phyloP scores from a whole-genome alignment of 2,113 vertebrate species.

The Camelus bactrianus region DNA sequence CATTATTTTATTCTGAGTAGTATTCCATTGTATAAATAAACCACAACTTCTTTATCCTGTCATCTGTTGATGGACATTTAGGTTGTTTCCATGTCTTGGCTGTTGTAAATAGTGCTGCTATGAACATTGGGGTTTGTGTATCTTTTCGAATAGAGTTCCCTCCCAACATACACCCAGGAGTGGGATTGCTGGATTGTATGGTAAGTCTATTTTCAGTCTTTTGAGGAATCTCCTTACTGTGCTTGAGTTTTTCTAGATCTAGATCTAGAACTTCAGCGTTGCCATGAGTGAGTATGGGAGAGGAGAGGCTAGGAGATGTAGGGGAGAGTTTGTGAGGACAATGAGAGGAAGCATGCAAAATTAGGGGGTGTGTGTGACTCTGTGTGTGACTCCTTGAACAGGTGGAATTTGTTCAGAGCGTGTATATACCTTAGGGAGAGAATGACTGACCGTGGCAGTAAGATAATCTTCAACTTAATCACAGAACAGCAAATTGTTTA shows the following conservation, averaged over 20 bases:
- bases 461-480: neutral
- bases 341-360: neutral
- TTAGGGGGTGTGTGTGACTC: neutral
- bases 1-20: too few species aligned
- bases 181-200: neutral
- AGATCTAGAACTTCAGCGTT: neutral
- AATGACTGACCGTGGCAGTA: neutral
- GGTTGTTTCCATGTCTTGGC: too few species aligned
- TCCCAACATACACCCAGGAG: neutral
- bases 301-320: neutral
- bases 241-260: too few species aligned
- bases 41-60: too few species aligned
- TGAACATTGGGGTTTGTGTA: too few species aligned
- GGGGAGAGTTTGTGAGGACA: neutral
- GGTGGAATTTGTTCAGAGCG: neutral
- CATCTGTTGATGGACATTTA: too few species aligned
- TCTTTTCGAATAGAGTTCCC: too few species aligned
- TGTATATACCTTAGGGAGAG: neutral
- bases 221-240: neutral
- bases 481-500: neutral
- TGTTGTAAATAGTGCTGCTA: too few species aligned
- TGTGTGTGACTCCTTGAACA: neutral
- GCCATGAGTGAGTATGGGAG: neutral
- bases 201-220: neutral
- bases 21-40: too few species aligned